Base-by-base conservation (phyloP, 2,113 vertebrate genomes). In the Takifugu bimaculatus region DNA sequence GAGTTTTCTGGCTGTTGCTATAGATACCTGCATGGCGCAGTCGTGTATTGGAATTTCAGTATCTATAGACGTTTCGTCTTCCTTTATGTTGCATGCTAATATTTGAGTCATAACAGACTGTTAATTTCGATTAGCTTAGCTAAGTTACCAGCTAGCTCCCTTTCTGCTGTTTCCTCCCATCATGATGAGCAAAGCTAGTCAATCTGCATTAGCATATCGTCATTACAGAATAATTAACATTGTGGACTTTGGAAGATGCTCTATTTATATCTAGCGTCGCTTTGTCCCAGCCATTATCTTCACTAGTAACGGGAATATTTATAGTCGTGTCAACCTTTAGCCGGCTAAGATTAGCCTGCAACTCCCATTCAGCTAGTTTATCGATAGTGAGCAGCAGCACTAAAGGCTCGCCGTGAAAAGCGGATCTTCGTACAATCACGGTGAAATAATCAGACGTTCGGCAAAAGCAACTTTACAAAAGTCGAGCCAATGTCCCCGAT, bases 1-100 rank as follows among this genome's bases (percentile, higher is more conserved):
- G 85, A 89, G 88, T 87, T 58, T 60, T 55, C 52, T 51, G 45
- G 26, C 43, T 61, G 45, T 60, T 29, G 55, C 48, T 66, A 60
- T 25, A 57, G 49, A 35, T 27, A 28, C 55, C 50, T 57, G 58
- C 61, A 28, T 44, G 35, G 7, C 35, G 35, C 35, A 39, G 35
- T 39, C 35, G n/a, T 27, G 29, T 59, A 6, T 9, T 5, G 29
- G 10, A 28, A 28, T 29, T 13, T 48, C n/a, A 47, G 2, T 48
- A 15, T 61, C 49, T 35, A 5, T 59, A 54, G 25, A 61, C n/a
- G 13, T 64, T 13, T 60, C 25, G 10, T 42, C 26, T 60, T 60
- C 59, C 25, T 54, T 65, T 47, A 74, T 69, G 57, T 50, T 69
- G 76, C 70, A 70, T 79, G 87, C 55, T 72, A 26, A 54, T 45